Percentiles rank a stretch among this genome's conserved stretches.
These are phyloP conservation scores for Acronicta leporina DNA, from an alignment of 2,888 invertebrate genomes.

Conservation along the genomic window DNA sequence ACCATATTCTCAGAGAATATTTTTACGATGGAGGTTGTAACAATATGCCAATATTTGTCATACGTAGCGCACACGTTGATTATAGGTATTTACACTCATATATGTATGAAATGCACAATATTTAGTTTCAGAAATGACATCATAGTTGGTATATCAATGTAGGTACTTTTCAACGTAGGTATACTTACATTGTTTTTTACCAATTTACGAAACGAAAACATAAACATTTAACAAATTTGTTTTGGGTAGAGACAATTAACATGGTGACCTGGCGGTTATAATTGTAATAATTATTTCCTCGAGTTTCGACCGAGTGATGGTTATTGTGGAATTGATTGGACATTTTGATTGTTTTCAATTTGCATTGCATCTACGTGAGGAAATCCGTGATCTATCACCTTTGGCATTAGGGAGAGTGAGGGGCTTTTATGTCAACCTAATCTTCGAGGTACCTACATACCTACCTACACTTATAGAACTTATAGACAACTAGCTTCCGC, in stretches of 20 bases:
- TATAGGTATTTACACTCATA: slow-evolving; percentile 7
- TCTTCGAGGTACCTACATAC: no score
- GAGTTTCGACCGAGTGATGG: slow-evolving; percentile 18
- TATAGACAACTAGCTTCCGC: no score
- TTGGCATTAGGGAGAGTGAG: no score
- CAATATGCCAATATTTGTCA: slow-evolving; percentile 19
- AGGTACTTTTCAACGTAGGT: slow-evolving; percentile 6
- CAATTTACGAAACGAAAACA: slow-evolving; percentile 60
- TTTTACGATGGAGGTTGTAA: slow-evolving; percentile 10
- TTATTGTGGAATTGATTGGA: slow-evolving; percentile 21
- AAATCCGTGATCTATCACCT: no score
- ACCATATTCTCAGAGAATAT: slow-evolving; percentile 8
- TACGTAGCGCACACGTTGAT: background rate
- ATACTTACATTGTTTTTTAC: slow-evolving; percentile 17
- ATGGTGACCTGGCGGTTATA: slow-evolving; percentile 63
- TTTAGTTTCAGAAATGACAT: slow-evolving; percentile 5
- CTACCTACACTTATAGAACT: no score
- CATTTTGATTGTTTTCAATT: slow-evolving; percentile 13
- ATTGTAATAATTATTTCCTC: slow-evolving; percentile 57
- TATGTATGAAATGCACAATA: slow-evolving; percentile 10
- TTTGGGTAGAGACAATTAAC: slow-evolving; percentile 64
- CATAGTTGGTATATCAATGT: background rate
- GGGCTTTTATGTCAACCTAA: no score
- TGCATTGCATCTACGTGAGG: background rate
- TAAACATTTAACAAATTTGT: slow-evolving; percentile 65